Evolutionary conservation across 2,888 invertebrate species (phyloP), one percentile per base, ranked within the genome.

Genomic region (Pachymerium ferrugineum): DNA sequence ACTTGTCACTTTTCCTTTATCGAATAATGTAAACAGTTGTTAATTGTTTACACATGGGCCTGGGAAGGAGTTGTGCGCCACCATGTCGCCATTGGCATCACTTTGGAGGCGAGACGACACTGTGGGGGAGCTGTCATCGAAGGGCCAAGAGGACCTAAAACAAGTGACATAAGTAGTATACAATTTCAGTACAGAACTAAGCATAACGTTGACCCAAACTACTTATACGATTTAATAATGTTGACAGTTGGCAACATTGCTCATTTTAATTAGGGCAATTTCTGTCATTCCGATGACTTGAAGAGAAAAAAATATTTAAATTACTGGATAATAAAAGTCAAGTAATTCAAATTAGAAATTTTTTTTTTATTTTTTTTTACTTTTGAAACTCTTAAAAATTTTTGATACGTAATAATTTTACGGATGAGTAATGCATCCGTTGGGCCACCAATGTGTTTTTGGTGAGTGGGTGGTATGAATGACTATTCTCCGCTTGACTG

Each of bases 171-270:
- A 16, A 47, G 47, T 47, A 47, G 47, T 47, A 16, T 47, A 16
- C 16, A 47, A 16, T 47, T 47, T 47, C 47, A 47, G 47, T 19
- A 22, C 1, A 47, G 47, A 19, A 19, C n/a, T 47, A 3, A 16
- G 22, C n/a, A n/a, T 47, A 47, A 16, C 47, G 47, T 47, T 47
- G 47, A 47, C 47, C 47, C 47, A 47, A 47, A 47, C 47, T 47
- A 47, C 47, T 47, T 47, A 47, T 47, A 16, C 47, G 47, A 47
- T 47, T 47, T 47, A 47, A 47, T 47, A 47, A 47, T 47, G 47
- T 47, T 47, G 47, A 47, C 47, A 47, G 47, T n/a, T 22, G 47
- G 19, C 1, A 16, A 47, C 47, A 47, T 47, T 47, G 47, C 47
- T 47, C 47, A 47, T 47, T 47, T 47, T 47, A 47, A 47, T 47